A percentile compares a stretch with the other conserved stretches of the same genome.
These are phyloP conservation scores for Acleris holmiana DNA, from an alignment of 2,888 invertebrate species.

Conservation along the genomic window DNA sequence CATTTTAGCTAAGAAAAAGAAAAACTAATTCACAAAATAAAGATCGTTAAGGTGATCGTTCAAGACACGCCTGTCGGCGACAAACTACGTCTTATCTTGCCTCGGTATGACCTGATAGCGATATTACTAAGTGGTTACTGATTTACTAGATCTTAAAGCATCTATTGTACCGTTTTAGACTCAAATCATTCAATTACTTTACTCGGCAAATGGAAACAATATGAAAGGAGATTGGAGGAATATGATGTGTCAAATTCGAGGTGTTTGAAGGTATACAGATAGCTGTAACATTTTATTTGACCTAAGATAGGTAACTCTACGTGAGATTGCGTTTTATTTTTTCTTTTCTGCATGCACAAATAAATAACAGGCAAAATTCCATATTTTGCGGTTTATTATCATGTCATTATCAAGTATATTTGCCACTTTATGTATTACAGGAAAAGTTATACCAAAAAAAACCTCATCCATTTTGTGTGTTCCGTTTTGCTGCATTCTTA, in stretches of 20 bases:
- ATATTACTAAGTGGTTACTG: constrained; percentile 46
- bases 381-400: no score
- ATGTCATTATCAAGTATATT: no score
- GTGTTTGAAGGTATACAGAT: constrained; percentile 13
- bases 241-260: constrained; percentile 59
- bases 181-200: constrained; percentile 51
- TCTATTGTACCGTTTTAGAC: constrained; percentile 47
- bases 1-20: constrained; percentile 59
- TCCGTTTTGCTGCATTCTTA: not conserved
- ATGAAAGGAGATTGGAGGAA: constrained; percentile 46
- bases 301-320: no score
- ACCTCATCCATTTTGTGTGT: constrained; percentile 1
- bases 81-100: constrained; percentile 37
- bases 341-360: no score
- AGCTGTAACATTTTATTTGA: not conserved
- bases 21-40: constrained; percentile 42
- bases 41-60: constrained; percentile 41
- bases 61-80: constrained; percentile 38
- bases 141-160: constrained; percentile 44
- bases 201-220: constrained; percentile 49
- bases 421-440: no score
- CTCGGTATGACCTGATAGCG: constrained; percentile 39
- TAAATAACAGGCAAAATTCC: no score
- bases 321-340: no score
- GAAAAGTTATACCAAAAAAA: constrained; percentile 6